These are phyloP conservation scores for Tinamus major DNA, from an alignment of 2,797 vertebrate genomes.

Conservation along the genomic window DNA sequence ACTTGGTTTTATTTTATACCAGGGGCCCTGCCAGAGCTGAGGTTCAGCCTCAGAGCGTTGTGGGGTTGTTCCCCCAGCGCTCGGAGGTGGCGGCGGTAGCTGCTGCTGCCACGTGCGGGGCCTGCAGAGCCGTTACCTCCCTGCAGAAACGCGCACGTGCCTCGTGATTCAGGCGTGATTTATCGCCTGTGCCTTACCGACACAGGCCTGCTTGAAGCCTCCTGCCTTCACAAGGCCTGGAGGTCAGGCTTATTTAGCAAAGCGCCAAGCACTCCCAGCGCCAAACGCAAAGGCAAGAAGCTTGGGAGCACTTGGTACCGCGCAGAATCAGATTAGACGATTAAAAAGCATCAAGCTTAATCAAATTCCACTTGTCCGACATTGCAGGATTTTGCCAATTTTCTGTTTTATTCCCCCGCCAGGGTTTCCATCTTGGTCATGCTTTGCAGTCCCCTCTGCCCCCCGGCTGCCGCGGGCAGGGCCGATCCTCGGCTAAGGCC, in stretches of 20 bases:
- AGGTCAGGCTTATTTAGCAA: not conserved
- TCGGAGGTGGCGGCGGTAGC: not conserved
- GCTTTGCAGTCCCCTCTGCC: too few species aligned
- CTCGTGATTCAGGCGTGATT: not conserved
- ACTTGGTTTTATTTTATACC: not conserved
- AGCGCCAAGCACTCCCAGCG: not conserved
- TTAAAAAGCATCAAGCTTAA: not conserved
- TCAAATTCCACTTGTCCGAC: not conserved
- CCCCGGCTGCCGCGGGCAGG: not conserved
- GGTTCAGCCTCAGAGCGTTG: not conserved
- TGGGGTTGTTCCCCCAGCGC: not conserved
- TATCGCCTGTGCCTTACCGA: not conserved
- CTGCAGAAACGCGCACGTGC: not conserved
- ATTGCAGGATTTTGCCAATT: constrained; percentile 27
- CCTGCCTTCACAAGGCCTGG: not conserved
- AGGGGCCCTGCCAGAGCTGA: not conserved
- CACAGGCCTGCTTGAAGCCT: not conserved
- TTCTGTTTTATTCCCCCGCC: not conserved
- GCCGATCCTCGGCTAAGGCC: not conserved
- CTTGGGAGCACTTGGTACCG: not conserved
- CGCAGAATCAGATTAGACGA: not conserved
- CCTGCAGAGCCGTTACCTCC: not conserved
- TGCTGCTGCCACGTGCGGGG: not conserved
- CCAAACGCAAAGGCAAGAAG: not conserved
- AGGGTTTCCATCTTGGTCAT: too few species aligned